Base-by-base conservation (phyloP, 2,888 invertebrate species). In the Lasioglossum malachurum region DNA sequence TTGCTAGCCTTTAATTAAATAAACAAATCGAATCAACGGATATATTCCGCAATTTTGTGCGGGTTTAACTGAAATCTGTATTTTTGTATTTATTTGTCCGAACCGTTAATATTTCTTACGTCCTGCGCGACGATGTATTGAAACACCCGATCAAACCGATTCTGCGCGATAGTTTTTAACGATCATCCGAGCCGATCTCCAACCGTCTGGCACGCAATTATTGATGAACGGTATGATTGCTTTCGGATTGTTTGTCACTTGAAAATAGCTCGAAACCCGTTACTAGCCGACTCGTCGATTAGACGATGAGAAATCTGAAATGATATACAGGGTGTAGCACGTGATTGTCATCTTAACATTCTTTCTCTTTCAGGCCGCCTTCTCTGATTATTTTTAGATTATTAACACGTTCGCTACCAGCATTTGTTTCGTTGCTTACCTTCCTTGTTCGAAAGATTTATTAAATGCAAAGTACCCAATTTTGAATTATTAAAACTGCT, bases 151-250 rank as follows among this genome's bases (percentile, higher is more conserved):
- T 44, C 46, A 64, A 77, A 82, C 78, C 77, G 74, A 87, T 82
- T 83, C 69, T 67, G 10, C 31, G 57, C 35, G 78, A 87, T 77
- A 86, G 75, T 83, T 83, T 86, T 86, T 82, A 79, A 83, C 81
- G 80, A 78, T 78, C 76, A 85, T 83, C 75, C 84, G 60, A 67
- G 57, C 46, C 78, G 31, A 10, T 7, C 81, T 84, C 84, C 85
- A 87, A 69, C 80, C 75, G 72, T 75, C 75, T 60, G 75, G 82
- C 75, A 75, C 78, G 84, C 87, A 91, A 90, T 88, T 86, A 88
- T 80, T 71, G 84, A 69, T 71, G 81, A 80, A 75, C 81, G 67
- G 75, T 81, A 72, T 81, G 86, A 88, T 86, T 88, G 80, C 86
- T 35, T 81, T 80, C 77, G 83, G 72, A 77, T 74, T 83, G 80